phyloP scores from a whole-genome alignment of 2,797 vertebrate species.

The Gambusia yucatana region DNA sequence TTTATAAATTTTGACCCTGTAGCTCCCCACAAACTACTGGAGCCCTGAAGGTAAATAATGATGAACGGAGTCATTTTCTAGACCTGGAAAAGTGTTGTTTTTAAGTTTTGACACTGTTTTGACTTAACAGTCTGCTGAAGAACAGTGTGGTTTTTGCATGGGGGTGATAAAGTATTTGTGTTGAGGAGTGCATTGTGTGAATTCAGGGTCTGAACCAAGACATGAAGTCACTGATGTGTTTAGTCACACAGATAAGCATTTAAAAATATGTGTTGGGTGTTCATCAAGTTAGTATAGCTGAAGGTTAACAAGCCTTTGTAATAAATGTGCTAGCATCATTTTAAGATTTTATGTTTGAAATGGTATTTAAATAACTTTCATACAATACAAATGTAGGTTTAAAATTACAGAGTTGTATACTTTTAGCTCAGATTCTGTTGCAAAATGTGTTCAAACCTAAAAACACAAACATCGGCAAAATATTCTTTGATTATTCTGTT shows the following conservation, averaged over 20 bases:
- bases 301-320: background rate
- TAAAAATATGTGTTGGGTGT: background rate
- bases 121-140: slow-evolving; percentile 13
- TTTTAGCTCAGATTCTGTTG: background rate
- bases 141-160: slow-evolving; percentile 16
- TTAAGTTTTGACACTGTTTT: background rate
- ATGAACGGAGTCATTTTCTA: background rate
- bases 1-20: slow-evolving; percentile 19
- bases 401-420: background rate
- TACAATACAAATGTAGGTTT: background rate
- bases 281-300: background rate
- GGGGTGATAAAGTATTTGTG: background rate
- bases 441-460: background rate
- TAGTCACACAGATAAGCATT: background rate
- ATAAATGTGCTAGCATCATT: background rate
- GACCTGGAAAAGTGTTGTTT: background rate
- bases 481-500: background rate
- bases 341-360: background rate
- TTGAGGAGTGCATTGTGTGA: slow-evolving; percentile 1
- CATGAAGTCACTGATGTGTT: background rate
- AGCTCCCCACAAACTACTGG: slow-evolving; percentile 28
- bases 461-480: background rate
- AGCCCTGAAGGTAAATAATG: slow-evolving; percentile 40
- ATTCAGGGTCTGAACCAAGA: background rate
- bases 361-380: background rate